Conservation (phyloP, 2,797 vertebrate species). For the Hipposideros larvatus region DNA sequence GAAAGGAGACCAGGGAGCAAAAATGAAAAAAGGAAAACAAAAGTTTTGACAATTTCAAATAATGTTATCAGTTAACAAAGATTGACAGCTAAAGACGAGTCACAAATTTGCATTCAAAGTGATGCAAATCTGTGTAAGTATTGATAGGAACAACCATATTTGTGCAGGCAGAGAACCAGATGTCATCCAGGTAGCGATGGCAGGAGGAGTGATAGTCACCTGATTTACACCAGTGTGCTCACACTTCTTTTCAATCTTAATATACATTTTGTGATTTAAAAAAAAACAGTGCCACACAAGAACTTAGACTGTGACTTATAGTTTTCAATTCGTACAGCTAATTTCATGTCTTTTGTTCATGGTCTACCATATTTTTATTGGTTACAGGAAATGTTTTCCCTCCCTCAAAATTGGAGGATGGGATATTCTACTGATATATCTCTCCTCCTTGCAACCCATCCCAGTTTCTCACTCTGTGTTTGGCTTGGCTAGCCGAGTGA, state of each 20-base stretch:
- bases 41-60: constrained; percentile 2
- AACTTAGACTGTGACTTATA: not conserved
- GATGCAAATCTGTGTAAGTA: not conserved
- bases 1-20: not conserved
- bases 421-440: not conserved
- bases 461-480: not conserved
- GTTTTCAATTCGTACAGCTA: not conserved
- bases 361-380: constrained; percentile 13
- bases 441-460: not conserved
- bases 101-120: constrained; percentile 34
- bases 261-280: not conserved
- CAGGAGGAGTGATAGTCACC: not conserved
- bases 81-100: constrained; percentile 1
- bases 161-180: constrained; percentile 16
- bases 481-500: constrained; percentile 51
- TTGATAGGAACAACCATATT: constrained; percentile 33
- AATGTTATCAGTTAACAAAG: constrained; percentile 44
- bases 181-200: not conserved
- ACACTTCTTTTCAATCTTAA: not conserved
- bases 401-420: constrained; percentile 1
- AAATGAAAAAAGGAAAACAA: not conserved
- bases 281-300: not conserved
- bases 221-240: not conserved
- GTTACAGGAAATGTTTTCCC: not conserved
- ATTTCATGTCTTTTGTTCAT: constrained; percentile 35